phyloP scores from a whole-genome alignment of 2,797 vertebrate genomes.

The Hirundo rustica region DNA sequence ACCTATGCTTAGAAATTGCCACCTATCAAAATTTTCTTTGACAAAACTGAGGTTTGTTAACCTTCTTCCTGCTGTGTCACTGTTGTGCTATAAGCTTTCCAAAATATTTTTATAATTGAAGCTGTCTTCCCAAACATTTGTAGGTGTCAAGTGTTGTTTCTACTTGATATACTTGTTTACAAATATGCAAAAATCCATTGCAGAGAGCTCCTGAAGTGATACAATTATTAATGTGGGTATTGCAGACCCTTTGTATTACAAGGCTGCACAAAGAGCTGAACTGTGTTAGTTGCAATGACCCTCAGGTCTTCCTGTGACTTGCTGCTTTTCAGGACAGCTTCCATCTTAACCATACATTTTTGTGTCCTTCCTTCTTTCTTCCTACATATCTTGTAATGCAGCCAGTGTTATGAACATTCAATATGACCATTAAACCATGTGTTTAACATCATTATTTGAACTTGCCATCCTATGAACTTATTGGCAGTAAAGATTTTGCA shows the following conservation, averaged over 20 bases:
- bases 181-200: not conserved
- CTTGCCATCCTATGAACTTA: not conserved
- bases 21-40: not conserved
- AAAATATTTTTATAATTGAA: not conserved
- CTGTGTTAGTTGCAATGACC: not conserved
- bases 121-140: not conserved
- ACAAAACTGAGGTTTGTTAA: not conserved
- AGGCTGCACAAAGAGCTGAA: not conserved
- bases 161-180: not conserved
- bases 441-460: not conserved
- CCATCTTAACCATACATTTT: accelerated
- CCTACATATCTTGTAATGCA: not conserved
- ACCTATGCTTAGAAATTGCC: not conserved
- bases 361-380: not conserved
- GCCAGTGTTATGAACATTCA: not conserved
- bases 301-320: not conserved
- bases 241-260: not conserved
- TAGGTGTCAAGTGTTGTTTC: not conserved
- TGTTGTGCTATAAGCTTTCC: not conserved
- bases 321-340: not conserved
- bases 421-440: not conserved
- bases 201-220: not conserved
- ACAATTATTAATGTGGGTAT: not conserved
- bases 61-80: no score
- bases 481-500: not conserved